Base-by-base conservation (phyloP, 1,140 invertebrate species). In the Drosophila erecta region DNA sequence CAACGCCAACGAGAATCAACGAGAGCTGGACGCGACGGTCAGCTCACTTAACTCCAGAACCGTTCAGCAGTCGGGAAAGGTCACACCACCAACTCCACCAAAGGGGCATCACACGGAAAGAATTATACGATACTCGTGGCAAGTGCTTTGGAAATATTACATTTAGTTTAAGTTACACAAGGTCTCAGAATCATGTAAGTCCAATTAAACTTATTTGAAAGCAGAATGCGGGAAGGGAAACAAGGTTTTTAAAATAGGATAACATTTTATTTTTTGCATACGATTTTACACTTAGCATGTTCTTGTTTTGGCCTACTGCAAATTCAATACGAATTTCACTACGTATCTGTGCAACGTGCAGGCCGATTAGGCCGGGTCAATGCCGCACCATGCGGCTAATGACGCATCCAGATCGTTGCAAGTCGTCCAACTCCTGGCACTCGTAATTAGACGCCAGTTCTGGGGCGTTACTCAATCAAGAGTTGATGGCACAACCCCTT, bases 381-480 rank as follows among this genome's bases (percentile, higher is more conserved):
- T 66, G 51, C 65, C 61, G 67, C 79, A 83, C 84, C 72, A 7
- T 10, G 79, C 79, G 81, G 84, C 71, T 81, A 86, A 87, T 83
- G 84, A 86, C 75, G 83, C 67, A 14, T 38, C 33, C 38, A 51
- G 30, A 11, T 33, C 27, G 17, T 17, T 17, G 17, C 69, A 15
- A 35, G 37, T 50, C 43, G 44, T 43, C 53, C 57, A 61, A 54
- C 54, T 77, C 58, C 41, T 62, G 55, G 51, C 55, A 50, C 58
- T 89, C 79, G 75, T 87, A 86, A 86, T 86, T 89, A 86, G 83
- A 83, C 66, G 79, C 83, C 79, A 74, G 70, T 76, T 77, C 44
- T 72, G 89, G 89, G 66, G 89, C 89, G 89, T 91, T 74, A 91
- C 86, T 85, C 80, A 90, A 91, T 90, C 89, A 90, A 79, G 89